Evolutionary conservation across 2,888 invertebrate genomes (phyloP).

Genomic region (Trichopria drosophilae): DNA sequence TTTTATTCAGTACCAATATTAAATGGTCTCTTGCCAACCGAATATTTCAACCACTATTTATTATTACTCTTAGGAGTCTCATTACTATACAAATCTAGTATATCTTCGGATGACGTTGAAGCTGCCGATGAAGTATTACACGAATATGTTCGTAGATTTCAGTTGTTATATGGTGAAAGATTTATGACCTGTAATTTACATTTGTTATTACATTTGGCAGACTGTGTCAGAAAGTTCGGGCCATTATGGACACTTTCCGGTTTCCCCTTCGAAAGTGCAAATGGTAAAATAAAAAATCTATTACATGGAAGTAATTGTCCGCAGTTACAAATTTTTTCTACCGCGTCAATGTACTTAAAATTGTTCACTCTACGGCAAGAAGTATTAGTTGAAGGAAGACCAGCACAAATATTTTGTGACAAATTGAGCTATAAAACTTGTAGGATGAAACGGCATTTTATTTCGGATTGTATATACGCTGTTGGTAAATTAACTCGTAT

Average conservation of each 20-base stretch:
- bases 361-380: conserved; percentile 6
- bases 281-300: conserved; percentile 20
- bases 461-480: too few relatives aligned
- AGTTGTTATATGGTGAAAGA: too few relatives aligned
- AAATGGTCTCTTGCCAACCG: conserved; percentile 9
- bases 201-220: too few relatives aligned
- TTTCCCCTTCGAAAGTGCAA: conserved; percentile 31
- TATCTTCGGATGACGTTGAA: conserved; percentile 4
- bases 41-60: conserved; percentile 20
- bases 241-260: conserved; percentile 25
- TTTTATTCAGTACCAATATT: conserved; percentile 24
- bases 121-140: too few relatives aligned
- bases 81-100: conserved; percentile 10
- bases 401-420: conserved; percentile 4
- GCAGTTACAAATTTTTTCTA: conserved; percentile 27
- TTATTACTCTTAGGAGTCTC: conserved; percentile 21
- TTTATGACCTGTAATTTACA: conserved; percentile 22
- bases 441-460: too few relatives aligned
- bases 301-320: conserved; percentile 30
- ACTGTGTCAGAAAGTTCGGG: conserved; percentile 20
- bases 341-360: conserved; percentile 6
- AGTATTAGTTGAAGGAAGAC: conserved; percentile 8
- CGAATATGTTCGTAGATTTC: too few relatives aligned
- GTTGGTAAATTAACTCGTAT: too few relatives aligned
- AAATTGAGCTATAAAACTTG: too few relatives aligned